Conservation (phyloP, 30 jellyfish, hydroid and myxozoan species). For the Cassiopea andromeda region DNA sequence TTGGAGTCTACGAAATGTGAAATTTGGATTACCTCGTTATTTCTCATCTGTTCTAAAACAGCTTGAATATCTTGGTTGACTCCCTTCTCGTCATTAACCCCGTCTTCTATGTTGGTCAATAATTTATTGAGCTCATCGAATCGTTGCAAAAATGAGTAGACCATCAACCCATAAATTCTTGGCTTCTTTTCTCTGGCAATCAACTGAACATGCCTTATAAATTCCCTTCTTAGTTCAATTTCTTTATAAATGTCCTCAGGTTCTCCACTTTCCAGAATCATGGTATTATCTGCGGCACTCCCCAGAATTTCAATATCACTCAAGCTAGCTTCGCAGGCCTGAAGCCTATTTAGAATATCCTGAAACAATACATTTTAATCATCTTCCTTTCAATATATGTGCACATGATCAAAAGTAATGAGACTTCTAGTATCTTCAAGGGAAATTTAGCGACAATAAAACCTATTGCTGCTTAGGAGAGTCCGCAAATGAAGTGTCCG, state of each 20-base stretch:
- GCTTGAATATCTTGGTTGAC: not conserved
- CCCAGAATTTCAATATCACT: constrained; percentile 61
- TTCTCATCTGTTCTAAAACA: constrained; percentile 11
- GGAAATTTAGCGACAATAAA: too few species aligned
- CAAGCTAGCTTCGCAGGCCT: constrained; percentile 61
- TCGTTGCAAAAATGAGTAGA: constrained; percentile 49
- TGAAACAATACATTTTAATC: not conserved
- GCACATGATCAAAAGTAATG: too few species aligned
- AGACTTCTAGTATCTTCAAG: too few species aligned
- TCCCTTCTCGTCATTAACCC: constrained; percentile 15
- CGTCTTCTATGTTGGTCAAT: constrained; percentile 43
- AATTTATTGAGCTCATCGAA: constrained; percentile 54
- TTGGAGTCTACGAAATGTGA: too few species aligned
- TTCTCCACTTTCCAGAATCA: constrained; percentile 64
- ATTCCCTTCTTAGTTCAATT: constrained; percentile 15
- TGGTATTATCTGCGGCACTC: constrained; percentile 38
- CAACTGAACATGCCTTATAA: constrained; percentile 55
- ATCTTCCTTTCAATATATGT: too few species aligned
- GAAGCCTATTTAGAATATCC: constrained; percentile 58
- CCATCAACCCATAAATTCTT: constrained; percentile 64
- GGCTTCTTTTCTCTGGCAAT: constrained; percentile 57
- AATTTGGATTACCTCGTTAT: constrained; percentile 40
- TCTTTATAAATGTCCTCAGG: constrained; percentile 59
- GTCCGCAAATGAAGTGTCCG: too few species aligned
- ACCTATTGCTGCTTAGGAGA: too few species aligned